Evolutionary conservation across 2,888 invertebrate species (phyloP).

Genomic region (Hedya salicella): DNA sequence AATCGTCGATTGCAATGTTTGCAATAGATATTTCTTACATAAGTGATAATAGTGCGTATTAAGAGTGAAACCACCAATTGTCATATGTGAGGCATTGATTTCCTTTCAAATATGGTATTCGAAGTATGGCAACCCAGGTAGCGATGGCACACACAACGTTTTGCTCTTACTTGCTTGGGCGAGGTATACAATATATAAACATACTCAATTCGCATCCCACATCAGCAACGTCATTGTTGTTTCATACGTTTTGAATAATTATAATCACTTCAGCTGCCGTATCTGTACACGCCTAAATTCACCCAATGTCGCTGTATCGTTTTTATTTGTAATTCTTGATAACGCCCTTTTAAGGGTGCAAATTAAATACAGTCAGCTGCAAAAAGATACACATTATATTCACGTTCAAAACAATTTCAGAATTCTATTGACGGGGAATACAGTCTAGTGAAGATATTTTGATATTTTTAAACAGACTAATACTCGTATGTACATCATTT

Average conservation of each 20-base stretch:
- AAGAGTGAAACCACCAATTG: neutral
- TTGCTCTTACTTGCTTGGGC: conserved; percentile 63
- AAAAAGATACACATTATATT: too few relatives aligned
- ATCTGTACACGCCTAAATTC: neutral
- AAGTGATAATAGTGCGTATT: conserved; percentile 18
- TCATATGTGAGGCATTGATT: neutral
- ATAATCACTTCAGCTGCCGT: conserved; percentile 1
- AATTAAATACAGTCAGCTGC: too few relatives aligned
- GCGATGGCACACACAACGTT: conserved; percentile 63
- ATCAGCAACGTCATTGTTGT: conserved; percentile 30
- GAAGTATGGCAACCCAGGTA: conserved; percentile 60
- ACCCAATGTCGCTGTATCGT: neutral
- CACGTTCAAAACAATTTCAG: too few relatives aligned
- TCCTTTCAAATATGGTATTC: conserved; percentile 47
- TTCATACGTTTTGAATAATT: conserved; percentile 26
- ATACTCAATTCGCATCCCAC: conserved; percentile 35
- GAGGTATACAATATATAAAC: conserved; percentile 60
- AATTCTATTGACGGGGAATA: too few relatives aligned
- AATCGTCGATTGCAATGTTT: conserved; percentile 24
- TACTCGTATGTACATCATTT: too few relatives aligned
- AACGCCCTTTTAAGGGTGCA: too few relatives aligned
- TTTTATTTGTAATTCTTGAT: too few relatives aligned
- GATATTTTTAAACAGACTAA: too few relatives aligned
- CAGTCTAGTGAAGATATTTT: too few relatives aligned
- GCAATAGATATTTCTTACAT: conserved; percentile 11